phyloP scores from a whole-genome alignment of 2,113 vertebrate genomes.

The Typhlomys cinereus region DNA sequence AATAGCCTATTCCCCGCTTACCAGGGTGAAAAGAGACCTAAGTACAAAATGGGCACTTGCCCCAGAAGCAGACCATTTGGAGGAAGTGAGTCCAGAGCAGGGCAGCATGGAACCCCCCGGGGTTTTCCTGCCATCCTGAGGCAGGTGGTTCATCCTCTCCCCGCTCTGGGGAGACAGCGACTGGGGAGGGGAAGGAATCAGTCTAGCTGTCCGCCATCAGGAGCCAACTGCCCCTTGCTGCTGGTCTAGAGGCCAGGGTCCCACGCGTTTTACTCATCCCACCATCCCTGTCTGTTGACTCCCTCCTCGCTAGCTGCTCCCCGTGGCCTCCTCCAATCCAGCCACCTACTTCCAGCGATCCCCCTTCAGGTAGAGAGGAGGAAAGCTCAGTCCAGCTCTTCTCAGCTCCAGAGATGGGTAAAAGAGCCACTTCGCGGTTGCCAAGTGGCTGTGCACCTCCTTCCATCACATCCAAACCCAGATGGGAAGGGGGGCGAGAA shows the following conservation, averaged over 20 bases:
- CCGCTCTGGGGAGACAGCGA: conserved; percentile 40
- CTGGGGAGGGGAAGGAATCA: background rate
- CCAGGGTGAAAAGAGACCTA: background rate
- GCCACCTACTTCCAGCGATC: background rate
- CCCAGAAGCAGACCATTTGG: background rate
- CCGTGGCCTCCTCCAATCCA: background rate
- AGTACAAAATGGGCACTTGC: background rate
- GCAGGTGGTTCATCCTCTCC: conserved; percentile 49
- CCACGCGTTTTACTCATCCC: background rate
- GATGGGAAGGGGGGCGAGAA: background rate
- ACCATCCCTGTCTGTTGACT: background rate
- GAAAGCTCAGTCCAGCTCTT: background rate
- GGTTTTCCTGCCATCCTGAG: background rate
- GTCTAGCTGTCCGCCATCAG: background rate
- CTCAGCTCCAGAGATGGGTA: background rate
- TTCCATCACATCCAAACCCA: conserved; percentile 28
- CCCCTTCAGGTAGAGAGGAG: background rate
- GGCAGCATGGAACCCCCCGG: background rate
- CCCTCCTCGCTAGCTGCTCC: background rate
- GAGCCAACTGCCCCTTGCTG: background rate
- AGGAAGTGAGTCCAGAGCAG: background rate
- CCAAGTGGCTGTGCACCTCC: conserved; percentile 46
- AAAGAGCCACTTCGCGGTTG: conserved; percentile 33
- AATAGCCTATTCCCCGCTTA: conserved; percentile 1
- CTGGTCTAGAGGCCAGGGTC: background rate